phyloP scores from a whole-genome alignment of 1,140 invertebrate species.

The Forficula auricularia region DNA sequence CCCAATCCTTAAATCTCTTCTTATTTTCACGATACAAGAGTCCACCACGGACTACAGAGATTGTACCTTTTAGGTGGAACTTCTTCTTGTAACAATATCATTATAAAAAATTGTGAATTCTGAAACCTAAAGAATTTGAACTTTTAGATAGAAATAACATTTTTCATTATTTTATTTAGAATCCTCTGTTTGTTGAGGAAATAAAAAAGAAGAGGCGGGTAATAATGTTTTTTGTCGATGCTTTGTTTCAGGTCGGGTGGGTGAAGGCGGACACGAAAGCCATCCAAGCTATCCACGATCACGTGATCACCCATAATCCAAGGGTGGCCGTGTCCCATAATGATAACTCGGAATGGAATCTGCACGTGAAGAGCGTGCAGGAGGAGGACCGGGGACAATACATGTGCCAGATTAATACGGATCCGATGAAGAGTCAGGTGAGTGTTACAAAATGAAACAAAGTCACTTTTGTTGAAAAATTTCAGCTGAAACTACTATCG shows the following conservation, averaged over 20 bases:
- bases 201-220: no score
- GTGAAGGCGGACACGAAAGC: conserved; percentile 73
- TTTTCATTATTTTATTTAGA: no score
- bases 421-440: conserved; percentile 72
- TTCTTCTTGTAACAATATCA: no score
- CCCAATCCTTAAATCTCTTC: no score
- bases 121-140: no score
- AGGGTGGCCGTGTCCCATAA: conserved; percentile 60
- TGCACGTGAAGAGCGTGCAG: conserved; percentile 64
- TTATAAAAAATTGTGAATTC: no score
- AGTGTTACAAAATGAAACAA: conserved; percentile 18
- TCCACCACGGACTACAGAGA: no score
- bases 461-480: not conserved
- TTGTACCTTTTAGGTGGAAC: no score
- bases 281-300: conserved; percentile 72
- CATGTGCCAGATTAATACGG: conserved; percentile 69
- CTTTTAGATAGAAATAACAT: no score
- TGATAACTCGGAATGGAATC: conserved; percentile 62
- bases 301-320: conserved; percentile 75
- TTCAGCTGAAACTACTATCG: not conserved
- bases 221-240: no score
- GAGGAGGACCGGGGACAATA: conserved; percentile 64
- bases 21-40: no score
- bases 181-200: no score
- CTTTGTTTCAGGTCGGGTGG: conserved; percentile 55